Conservation (phyloP, 2,113 vertebrate genomes). For the Rhombomys opimus region DNA sequence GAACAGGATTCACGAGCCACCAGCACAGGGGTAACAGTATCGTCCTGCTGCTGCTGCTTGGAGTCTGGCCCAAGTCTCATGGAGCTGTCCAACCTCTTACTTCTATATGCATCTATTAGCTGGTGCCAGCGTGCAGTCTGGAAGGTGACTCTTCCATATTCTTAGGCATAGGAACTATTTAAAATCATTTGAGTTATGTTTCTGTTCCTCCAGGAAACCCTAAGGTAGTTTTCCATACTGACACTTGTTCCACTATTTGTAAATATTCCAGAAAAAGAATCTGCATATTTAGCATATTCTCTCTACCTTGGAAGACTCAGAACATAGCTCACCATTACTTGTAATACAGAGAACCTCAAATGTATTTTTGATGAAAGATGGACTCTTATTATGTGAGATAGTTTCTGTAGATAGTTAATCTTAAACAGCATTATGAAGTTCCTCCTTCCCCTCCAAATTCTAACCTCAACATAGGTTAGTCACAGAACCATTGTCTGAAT, state of each 20-base stretch:
- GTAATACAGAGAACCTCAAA: constrained; percentile 16
- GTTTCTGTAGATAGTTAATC: not conserved
- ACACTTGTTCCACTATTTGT: constrained; percentile 1
- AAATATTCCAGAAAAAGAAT: constrained; percentile 28
- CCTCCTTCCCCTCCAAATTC: not conserved
- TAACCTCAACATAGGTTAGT: not conserved
- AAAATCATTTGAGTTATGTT: not conserved
- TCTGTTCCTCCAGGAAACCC: not conserved
- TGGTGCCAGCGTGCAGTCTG: not conserved
- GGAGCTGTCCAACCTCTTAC: not conserved
- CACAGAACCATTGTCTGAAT: not conserved
- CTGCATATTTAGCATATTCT: not conserved
- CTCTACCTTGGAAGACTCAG: not conserved
- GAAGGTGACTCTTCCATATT: not conserved
- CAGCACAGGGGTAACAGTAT: too few species aligned
- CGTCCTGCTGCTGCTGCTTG: rapidly evolving
- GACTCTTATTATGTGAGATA: constrained; percentile 1
- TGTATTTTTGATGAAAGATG: not conserved
- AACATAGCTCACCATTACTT: not conserved
- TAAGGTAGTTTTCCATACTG: not conserved
- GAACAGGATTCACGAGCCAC: not conserved
- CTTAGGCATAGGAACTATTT: not conserved
- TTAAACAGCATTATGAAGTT: not conserved
- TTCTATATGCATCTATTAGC: not conserved
- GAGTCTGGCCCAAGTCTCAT: not conserved